Conservation (phyloP, 2,797 vertebrate genomes). For the Danio jaintianensis region DNA sequence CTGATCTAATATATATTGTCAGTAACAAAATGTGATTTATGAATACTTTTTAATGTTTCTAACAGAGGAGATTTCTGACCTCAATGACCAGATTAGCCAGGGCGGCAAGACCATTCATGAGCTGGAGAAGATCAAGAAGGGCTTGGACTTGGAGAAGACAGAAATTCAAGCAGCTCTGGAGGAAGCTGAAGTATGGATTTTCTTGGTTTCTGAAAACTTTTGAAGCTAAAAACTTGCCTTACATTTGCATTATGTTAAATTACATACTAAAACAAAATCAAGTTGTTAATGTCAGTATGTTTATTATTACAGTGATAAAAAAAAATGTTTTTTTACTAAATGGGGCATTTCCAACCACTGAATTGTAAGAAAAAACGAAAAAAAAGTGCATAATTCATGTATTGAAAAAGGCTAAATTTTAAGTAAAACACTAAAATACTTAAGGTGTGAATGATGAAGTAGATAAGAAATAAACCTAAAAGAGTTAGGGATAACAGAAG, state of each 20-base stretch:
- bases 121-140: conserved; percentile 92
- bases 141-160: conserved; percentile 86
- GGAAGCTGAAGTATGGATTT: conserved; percentile 85
- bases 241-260: not conserved
- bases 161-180: conserved; percentile 92
- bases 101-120: conserved; percentile 89
- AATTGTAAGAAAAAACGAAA: too few relatives aligned
- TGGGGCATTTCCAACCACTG: too few relatives aligned
- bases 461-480: too few relatives aligned
- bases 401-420: too few relatives aligned
- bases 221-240: not conserved
- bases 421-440: not conserved
- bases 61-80: conserved; percentile 91
- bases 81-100: conserved; percentile 90
- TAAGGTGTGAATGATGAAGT: too few relatives aligned
- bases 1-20: not conserved
- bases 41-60: conserved; percentile 19
- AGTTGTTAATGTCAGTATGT: not conserved
- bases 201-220: not conserved
- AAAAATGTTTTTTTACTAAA: too few relatives aligned
- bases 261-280: not conserved
- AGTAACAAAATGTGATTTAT: not conserved
- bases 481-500: not conserved
- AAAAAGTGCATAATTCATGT: too few relatives aligned
- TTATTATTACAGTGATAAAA: too few relatives aligned